A percentile compares a stretch with the other conserved stretches of the same genome.
Evolutionary conservation across 2,797 vertebrate genomes (phyloP).

Genomic region (Erethizon dorsatum): DNA sequence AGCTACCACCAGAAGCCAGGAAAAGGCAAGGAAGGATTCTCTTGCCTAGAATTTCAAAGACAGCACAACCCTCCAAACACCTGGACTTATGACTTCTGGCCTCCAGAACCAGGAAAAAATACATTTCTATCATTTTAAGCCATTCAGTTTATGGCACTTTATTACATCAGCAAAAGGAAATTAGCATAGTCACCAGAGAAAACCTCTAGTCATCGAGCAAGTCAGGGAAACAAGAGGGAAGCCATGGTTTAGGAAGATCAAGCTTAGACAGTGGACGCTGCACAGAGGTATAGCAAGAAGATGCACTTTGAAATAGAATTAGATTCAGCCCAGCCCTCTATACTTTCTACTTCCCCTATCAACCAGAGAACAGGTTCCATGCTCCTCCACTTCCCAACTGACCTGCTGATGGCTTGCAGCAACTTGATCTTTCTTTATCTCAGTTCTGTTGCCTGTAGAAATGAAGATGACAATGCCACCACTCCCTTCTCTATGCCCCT

Average conservation of each 20-base stretch:
- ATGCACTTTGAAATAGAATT: background rate
- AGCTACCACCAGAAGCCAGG: background rate
- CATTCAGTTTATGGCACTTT: background rate
- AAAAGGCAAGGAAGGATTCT: background rate
- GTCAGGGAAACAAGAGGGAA: background rate
- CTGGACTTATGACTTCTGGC: background rate
- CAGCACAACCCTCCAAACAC: no score
- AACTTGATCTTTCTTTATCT: background rate
- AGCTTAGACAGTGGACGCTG: background rate
- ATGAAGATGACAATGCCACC: background rate
- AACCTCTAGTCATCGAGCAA: background rate
- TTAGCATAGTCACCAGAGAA: background rate
- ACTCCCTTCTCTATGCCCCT: background rate
- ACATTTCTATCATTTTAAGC: background rate
- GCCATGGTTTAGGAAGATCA: background rate
- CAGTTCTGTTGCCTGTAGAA: background rate
- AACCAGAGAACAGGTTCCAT: background rate
- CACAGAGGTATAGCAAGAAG: background rate
- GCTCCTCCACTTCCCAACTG: background rate
- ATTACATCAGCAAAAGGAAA: background rate
- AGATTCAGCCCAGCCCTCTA: background rate
- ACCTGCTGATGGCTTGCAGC: background rate
- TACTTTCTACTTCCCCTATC: background rate
- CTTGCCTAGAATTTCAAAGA: background rate
- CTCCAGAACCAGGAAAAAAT: background rate